phyloP scores from a whole-genome alignment of 2,888 invertebrate species.

The Tortrix viridana region DNA sequence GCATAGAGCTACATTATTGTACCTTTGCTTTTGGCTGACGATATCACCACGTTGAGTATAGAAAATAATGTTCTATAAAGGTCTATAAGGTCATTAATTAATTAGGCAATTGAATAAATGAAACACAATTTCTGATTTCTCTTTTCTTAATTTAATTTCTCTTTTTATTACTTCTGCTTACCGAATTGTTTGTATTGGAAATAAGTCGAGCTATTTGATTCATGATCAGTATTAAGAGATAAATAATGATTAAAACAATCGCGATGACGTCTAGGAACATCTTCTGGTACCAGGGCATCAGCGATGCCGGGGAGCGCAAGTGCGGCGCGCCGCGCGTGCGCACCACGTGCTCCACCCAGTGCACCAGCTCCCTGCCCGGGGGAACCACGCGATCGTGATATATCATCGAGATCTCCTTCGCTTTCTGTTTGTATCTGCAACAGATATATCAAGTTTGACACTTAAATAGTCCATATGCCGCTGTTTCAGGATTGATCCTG shows the following conservation, averaged over 20 bases:
- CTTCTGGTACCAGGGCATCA: constrained; percentile 41
- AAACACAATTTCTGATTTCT: neutral
- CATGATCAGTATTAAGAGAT: neutral
- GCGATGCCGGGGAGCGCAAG: constrained; percentile 41
- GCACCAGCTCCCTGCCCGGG: constrained; percentile 44
- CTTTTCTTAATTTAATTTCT: constrained; percentile 7
- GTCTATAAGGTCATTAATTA: no score
- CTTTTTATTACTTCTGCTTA: constrained; percentile 2
- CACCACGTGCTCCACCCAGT: constrained; percentile 42
- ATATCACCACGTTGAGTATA: no score
- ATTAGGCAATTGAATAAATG: no score
- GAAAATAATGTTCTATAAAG: no score
- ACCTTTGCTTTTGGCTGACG: no score
- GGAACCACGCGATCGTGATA: constrained; percentile 47
- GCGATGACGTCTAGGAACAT: constrained; percentile 38
- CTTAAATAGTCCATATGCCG: neutral
- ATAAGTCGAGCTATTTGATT: neutral
- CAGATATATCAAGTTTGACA: neutral
- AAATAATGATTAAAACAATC: neutral
- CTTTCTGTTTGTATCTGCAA: constrained; percentile 40
- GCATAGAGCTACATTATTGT: no score
- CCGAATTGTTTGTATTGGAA: neutral
- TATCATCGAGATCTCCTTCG: constrained; percentile 43
- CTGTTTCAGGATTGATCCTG: neutral
- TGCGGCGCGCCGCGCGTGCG: constrained; percentile 41